Evolutionary conservation across 2,113 vertebrate species (phyloP), one percentile per base, ranked within the genome.

Genomic region (Cyanoderma ruficeps): DNA sequence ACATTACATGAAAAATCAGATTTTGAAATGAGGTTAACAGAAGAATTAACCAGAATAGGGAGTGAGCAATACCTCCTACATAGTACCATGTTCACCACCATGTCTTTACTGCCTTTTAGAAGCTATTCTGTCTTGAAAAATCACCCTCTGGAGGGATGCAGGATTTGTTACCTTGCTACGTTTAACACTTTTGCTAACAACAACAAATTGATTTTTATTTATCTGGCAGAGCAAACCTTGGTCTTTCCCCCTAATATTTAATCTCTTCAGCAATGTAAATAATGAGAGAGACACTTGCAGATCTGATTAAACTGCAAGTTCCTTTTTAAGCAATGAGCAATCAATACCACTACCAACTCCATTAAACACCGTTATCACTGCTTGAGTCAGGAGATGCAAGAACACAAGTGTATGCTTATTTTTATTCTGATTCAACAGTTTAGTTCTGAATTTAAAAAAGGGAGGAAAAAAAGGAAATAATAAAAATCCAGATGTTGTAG

Each of bases 231-330:
- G 41, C 74, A 87, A 95, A 83, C 25, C 57, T 69, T 95, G 77
- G 65, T 56, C n/a, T 87, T 93, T 78, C 33, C 15, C 75, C 71
- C 83, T 71, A 90, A 93, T 97, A 96, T 90, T 97, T 97, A 97
- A 96, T 96, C 68, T 96, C 50, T 88, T 89, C 60, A 93, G 85
- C 74, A 94, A 52, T 90, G 71, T 96, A 95, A 96, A 94, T 97
- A 97, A 95, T 92, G 83, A 96, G 84, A 86, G 86, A 83, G 93
- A 84, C 49, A 65, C 56, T 71, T 68, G 44, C 63, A 93, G 90
- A 94, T 69, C 79, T 97, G 96, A 98, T 97, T 97, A 97, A 97
- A 74, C 92, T 93, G 81, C 85, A 95, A 96, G 50, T 93, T 97
- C 44, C 79, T 65, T 96, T 96, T 86, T 95, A 96, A 95, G 88